Conservation (phyloP, 2,797 vertebrate species). For the Arrhamphus sclerolepis region DNA sequence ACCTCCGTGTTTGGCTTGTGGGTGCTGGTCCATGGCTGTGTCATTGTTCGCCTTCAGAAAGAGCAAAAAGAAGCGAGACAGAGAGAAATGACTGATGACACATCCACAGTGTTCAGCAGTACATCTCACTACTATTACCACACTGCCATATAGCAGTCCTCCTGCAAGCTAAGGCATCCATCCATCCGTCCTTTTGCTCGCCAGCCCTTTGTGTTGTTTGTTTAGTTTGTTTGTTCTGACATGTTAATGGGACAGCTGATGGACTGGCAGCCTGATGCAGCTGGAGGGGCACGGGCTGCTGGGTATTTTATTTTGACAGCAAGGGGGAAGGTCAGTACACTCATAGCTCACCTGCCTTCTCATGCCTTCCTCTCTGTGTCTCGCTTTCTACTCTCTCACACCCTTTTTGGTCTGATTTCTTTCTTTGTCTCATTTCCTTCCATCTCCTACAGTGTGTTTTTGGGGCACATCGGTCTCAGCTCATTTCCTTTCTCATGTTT, state of each 20-base stretch:
- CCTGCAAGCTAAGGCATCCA: conserved; percentile 60
- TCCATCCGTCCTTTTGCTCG: conserved; percentile 43
- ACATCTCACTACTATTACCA: conserved; percentile 49
- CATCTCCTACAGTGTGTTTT: conserved; percentile 49
- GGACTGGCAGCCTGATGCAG: conserved; percentile 68
- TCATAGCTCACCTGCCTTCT: conserved; percentile 65
- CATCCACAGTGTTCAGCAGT: conserved; percentile 65
- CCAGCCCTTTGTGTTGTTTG: conserved; percentile 51
- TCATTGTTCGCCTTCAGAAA: conserved; percentile 53
- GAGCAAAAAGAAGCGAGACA: conserved; percentile 39
- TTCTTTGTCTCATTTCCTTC: conserved; percentile 46
- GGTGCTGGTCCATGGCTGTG: conserved; percentile 37
- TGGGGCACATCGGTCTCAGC: conserved; percentile 40
- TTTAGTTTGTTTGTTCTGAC: conserved; percentile 78
- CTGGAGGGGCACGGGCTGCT: conserved; percentile 52
- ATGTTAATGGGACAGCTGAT: conserved; percentile 78
- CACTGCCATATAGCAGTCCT: conserved; percentile 43
- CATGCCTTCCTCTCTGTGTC: conserved; percentile 38
- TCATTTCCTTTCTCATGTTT: conserved; percentile 56
- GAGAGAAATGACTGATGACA: conserved; percentile 68
- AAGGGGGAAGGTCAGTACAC: conserved; percentile 55
- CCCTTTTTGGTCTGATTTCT: conserved; percentile 33
- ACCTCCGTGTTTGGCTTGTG: conserved; percentile 30
- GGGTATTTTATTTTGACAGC: conserved; percentile 70
- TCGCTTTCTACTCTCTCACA: conserved; percentile 31